Conservation (phyloP, 2,113 vertebrate genomes). For the Psettodes erumei region DNA sequence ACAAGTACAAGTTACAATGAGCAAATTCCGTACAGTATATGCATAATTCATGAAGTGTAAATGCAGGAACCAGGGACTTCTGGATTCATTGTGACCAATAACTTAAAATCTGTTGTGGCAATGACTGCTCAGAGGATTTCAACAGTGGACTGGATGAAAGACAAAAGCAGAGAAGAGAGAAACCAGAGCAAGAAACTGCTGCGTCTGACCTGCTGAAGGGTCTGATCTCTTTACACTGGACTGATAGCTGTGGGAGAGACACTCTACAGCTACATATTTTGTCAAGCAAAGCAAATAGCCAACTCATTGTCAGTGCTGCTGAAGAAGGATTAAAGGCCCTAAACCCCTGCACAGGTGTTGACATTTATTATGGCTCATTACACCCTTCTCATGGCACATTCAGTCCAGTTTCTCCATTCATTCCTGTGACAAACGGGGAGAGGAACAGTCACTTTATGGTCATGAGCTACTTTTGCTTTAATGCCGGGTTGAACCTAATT, state of each 20-base stretch:
- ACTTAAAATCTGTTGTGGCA: neutral
- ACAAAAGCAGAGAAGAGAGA: neutral
- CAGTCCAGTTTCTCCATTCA: neutral
- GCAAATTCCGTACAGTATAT: neutral
- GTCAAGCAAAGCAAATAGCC: no score
- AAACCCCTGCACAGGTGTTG: neutral
- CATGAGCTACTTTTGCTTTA: no score
- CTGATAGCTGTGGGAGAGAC: neutral
- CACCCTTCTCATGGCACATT: no score
- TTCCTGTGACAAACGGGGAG: no score
- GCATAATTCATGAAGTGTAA: slow-evolving; percentile 6
- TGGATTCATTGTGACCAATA: neutral
- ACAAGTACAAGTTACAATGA: neutral
- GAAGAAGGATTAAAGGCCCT: neutral
- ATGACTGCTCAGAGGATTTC: slow-evolving; percentile 1
- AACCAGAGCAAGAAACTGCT: neutral
- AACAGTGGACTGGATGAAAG: neutral
- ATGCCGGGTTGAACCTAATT: no score
- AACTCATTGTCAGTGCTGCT: neutral
- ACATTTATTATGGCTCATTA: neutral
- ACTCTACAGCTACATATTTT: no score
- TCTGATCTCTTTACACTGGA: neutral
- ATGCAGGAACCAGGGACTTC: neutral
- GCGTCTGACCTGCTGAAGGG: neutral
- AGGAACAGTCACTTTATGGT: no score